These are phyloP conservation scores for Dromius quadrimaculatus DNA, from an alignment of 2,888 invertebrate genomes.

Conservation along the genomic window DNA sequence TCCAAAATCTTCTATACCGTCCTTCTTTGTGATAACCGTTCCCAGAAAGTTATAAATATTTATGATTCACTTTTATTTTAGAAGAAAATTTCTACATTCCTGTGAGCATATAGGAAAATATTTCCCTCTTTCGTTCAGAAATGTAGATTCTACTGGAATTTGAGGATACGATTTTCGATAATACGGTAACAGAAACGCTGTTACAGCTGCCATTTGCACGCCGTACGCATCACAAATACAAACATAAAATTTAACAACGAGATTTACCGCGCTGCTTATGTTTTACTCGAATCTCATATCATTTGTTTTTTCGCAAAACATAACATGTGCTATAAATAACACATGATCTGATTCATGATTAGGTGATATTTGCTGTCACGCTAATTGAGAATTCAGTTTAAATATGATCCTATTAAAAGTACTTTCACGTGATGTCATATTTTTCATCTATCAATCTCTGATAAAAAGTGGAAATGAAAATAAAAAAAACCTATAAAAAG, in stretches of 20 bases:
- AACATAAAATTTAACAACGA: constrained; percentile 33
- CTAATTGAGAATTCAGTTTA: no score
- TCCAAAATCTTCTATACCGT: no score
- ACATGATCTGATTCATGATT: no score
- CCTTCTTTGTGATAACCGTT: no score
- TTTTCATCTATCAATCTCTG: no score
- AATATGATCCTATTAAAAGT: no score
- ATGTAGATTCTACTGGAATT: constrained; percentile 13
- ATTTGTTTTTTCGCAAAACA: not conserved
- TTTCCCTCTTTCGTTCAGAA: not conserved
- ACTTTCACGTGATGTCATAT: no score
- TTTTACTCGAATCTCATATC: constrained; percentile 3
- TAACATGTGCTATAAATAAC: no score
- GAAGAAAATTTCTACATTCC: not conserved
- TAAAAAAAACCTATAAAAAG: no score
- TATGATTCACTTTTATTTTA: not conserved
- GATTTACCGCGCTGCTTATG: constrained; percentile 20
- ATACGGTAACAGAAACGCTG: constrained; percentile 8
- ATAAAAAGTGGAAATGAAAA: no score
- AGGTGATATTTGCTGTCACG: no score
- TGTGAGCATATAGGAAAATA: not conserved
- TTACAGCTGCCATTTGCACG: constrained; percentile 9
- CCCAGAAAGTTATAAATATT: no score
- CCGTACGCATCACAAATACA: constrained; percentile 21
- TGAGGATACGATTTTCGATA: constrained; percentile 21